Percentiles rank a stretch among this genome's conserved stretches.
phyloP scores from a whole-genome alignment of 2,888 invertebrate genomes.

The Xestia sexstrigata region DNA sequence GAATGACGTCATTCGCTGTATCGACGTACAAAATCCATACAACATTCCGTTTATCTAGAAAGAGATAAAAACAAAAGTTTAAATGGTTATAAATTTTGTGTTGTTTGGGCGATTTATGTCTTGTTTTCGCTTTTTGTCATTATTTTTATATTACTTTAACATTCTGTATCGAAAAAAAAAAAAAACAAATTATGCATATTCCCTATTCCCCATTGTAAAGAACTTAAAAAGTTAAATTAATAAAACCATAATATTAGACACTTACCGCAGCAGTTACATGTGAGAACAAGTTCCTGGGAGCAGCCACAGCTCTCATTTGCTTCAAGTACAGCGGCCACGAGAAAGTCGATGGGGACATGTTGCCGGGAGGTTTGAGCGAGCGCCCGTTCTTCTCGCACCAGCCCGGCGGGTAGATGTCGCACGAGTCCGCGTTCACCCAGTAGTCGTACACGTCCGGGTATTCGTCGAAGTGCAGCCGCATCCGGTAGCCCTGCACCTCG shows the following conservation, averaged over 20 bases:
- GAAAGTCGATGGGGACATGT: conserved; percentile 91
- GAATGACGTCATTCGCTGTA: no score
- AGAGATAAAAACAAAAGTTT: no score
- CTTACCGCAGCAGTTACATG: conserved; percentile 92
- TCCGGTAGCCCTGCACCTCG: conserved; percentile 95
- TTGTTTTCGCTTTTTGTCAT: no score
- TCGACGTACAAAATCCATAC: no score
- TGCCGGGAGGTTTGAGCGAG: conserved; percentile 94
- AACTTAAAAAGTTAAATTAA: not conserved
- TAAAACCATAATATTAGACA: conserved; percentile 20
- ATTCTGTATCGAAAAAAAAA: no score
- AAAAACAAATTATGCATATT: no score
- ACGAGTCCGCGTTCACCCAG: conserved; percentile 98
- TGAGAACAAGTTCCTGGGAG: conserved; percentile 94
- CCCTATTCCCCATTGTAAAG: not conserved
- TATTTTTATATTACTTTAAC: no score
- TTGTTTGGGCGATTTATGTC: no score
- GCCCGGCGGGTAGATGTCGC: conserved; percentile 97
- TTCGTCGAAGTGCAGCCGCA: conserved; percentile 97
- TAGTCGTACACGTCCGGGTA: conserved; percentile 97
- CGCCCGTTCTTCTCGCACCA: conserved; percentile 97
- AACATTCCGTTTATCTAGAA: no score
- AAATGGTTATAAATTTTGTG: no score
- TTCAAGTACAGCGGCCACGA: conserved; percentile 96
- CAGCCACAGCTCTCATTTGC: conserved; percentile 93